Conservation (phyloP, 2,797 vertebrate genomes). For the Enteromius argenteus region DNA sequence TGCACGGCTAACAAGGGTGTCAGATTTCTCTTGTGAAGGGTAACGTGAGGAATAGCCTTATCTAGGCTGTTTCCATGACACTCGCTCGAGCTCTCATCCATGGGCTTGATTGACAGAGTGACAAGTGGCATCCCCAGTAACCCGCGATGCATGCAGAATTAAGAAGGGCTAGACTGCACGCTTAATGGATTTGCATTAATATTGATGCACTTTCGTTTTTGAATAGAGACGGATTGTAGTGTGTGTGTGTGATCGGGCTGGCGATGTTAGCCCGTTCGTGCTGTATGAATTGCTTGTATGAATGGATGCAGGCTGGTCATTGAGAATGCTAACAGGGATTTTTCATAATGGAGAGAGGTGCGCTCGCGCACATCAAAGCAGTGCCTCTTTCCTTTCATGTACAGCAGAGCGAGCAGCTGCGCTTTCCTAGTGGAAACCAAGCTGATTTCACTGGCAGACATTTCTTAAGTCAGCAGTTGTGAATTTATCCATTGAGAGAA, state of each 20-base stretch:
- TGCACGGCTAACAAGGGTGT: constrained; percentile 31
- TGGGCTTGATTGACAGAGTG: constrained; percentile 35
- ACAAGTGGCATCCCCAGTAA: constrained; percentile 27
- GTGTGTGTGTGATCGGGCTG: constrained; percentile 12
- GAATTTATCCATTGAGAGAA: not conserved
- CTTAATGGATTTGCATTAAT: constrained; percentile 30
- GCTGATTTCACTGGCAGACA: constrained; percentile 4
- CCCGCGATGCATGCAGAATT: constrained; percentile 4
- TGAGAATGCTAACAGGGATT: constrained; percentile 57
- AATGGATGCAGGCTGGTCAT: constrained; percentile 56
- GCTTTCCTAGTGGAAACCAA: constrained; percentile 21
- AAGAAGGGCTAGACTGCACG: not conserved
- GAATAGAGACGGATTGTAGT: not conserved
- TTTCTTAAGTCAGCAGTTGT: constrained; percentile 12
- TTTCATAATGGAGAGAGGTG: constrained; percentile 58
- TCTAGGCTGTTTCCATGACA: constrained; percentile 58
- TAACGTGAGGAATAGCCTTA: constrained; percentile 14
- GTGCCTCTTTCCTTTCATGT: constrained; percentile 56
- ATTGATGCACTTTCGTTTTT: constrained; percentile 10
- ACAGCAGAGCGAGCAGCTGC: constrained; percentile 15
- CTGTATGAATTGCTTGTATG: constrained; percentile 42
- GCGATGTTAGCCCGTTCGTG: not conserved
- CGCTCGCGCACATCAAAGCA: constrained; percentile 47
- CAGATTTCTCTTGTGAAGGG: constrained; percentile 21
- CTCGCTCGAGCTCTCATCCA: constrained; percentile 46